Conservation (phyloP, 2,888 invertebrate genomes). For the Amphipoea lucens region DNA sequence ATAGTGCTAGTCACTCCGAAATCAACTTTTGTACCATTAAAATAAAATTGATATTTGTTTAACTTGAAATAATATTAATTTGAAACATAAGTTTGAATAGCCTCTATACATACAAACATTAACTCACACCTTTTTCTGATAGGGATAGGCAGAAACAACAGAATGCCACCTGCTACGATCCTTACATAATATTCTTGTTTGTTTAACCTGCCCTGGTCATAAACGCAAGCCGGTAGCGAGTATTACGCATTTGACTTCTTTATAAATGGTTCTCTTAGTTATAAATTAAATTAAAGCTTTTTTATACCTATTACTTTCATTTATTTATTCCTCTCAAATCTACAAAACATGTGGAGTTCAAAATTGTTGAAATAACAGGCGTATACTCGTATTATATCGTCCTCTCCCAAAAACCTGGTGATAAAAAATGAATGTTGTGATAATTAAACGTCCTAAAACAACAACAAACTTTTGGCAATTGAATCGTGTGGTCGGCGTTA, state of each 20-base stretch:
- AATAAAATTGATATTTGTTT: too few species aligned
- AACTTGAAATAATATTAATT: too few species aligned
- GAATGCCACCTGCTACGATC: not conserved
- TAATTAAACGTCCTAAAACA: not conserved
- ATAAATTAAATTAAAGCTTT: not conserved
- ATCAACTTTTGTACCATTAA: too few species aligned
- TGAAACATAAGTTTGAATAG: too few species aligned
- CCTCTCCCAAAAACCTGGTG: not conserved
- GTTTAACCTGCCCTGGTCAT: not conserved
- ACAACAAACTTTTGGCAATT: not conserved
- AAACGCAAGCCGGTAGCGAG: too few species aligned
- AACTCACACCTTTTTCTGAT: not conserved
- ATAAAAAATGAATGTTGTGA: not conserved
- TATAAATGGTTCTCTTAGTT: not conserved
- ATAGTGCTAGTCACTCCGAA: too few species aligned
- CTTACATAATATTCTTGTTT: not conserved
- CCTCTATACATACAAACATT: not conserved
- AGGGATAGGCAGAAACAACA: not conserved
- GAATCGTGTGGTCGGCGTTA: not conserved
- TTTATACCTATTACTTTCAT: not conserved
- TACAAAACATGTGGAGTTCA: not conserved
- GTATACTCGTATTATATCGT: too few species aligned
- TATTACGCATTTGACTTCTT: not conserved
- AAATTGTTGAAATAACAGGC: not conserved
- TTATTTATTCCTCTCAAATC: not conserved